Evolutionary conservation across 2,888 invertebrate genomes (phyloP).

Genomic region (Agriotes lineatus): DNA sequence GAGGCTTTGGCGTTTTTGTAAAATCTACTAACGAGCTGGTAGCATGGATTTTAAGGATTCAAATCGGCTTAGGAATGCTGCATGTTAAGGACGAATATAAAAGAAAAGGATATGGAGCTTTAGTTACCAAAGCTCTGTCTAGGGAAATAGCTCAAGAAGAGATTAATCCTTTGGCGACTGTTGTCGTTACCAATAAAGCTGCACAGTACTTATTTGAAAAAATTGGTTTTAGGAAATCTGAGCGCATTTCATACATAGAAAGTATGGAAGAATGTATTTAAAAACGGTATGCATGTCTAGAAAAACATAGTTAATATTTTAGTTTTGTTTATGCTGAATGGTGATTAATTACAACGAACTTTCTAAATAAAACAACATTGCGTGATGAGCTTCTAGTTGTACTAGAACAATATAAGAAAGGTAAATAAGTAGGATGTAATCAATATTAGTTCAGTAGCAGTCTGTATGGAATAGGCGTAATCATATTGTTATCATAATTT

Average conservation of each 20-base stretch:
- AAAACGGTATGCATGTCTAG: too few relatives aligned
- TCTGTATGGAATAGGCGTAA: too few relatives aligned
- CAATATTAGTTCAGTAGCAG: too few relatives aligned
- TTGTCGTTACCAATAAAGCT: constrained; percentile 57
- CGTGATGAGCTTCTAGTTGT: too few relatives aligned
- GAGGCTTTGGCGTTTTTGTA: constrained; percentile 61
- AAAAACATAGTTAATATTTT: not conserved
- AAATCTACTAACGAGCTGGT: constrained; percentile 59
- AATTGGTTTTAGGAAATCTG: constrained; percentile 53
- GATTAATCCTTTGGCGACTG: constrained; percentile 55
- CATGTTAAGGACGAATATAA: constrained; percentile 60
- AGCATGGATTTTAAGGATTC: constrained; percentile 61
- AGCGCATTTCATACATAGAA: constrained; percentile 12
- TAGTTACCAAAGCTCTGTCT: constrained; percentile 58
- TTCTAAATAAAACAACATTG: too few relatives aligned
- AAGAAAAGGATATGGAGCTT: constrained; percentile 61
- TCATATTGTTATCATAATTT: too few relatives aligned
- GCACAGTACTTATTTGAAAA: constrained; percentile 60
- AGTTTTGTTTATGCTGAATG: not conserved
- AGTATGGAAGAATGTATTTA: not conserved
- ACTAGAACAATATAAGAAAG: too few relatives aligned
- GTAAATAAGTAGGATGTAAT: too few relatives aligned
- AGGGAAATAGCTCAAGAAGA: constrained; percentile 60
- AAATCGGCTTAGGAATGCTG: constrained; percentile 59
- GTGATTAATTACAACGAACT: not conserved